A percentile compares a stretch with the other conserved stretches of the same genome.
phyloP scores from a whole-genome alignment of 2,888 invertebrate genomes.

The Stramonita haemastoma region DNA sequence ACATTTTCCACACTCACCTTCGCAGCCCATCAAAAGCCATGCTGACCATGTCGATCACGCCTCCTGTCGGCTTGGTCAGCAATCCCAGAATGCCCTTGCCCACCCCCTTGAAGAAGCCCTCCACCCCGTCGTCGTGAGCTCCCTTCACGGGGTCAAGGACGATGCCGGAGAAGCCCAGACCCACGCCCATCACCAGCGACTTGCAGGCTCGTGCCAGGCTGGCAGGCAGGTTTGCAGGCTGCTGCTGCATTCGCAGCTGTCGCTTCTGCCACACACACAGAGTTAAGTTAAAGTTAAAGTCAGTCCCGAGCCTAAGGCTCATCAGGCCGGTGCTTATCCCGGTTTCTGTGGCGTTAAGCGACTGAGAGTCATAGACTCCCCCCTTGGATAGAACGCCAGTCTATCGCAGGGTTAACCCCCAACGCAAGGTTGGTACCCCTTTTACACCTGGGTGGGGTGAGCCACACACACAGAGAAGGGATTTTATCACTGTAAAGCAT shows the following conservation, averaged over 20 bases:
- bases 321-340: too few relatives aligned
- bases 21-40: conserved; percentile 84
- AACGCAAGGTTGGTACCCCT: too few relatives aligned
- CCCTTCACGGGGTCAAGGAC: conserved; percentile 84
- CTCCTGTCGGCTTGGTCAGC: conserved; percentile 81
- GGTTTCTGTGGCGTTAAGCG: too few relatives aligned
- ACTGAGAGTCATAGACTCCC: too few relatives aligned
- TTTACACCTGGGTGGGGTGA: too few relatives aligned
- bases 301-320: too few relatives aligned
- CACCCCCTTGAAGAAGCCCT: conserved; percentile 84
- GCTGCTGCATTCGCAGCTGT: conserved; percentile 76
- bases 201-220: conserved; percentile 79
- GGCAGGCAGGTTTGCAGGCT: conserved; percentile 77
- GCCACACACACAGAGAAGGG: too few relatives aligned
- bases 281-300: not conserved
- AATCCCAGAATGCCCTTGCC: conserved; percentile 85
- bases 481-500: too few relatives aligned
- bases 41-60: conserved; percentile 82
- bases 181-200: conserved; percentile 83
- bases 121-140: conserved; percentile 82
- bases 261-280: conserved; percentile 73
- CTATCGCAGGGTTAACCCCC: too few relatives aligned
- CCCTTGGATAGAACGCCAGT: too few relatives aligned
- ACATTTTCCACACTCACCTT: conserved; percentile 75
- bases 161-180: conserved; percentile 84